These are phyloP conservation scores for Philhelius pedissequus DNA, from an alignment of 2,888 invertebrate species.

Conservation along the genomic window DNA sequence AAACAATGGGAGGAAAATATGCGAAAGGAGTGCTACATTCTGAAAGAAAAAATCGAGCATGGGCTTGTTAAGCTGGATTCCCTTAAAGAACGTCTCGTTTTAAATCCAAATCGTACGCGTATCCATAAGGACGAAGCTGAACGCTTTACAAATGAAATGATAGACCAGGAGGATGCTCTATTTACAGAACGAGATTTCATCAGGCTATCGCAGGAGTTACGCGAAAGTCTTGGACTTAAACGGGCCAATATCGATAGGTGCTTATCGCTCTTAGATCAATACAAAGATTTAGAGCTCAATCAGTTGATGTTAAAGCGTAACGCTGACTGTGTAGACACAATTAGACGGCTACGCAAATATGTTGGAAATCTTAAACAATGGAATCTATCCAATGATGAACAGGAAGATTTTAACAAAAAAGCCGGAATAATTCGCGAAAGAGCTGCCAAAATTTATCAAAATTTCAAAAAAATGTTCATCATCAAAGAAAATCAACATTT, in stretches of 20 bases:
- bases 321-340: slow-evolving; percentile 87
- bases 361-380: slow-evolving; percentile 89
- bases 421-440: slow-evolving; percentile 85
- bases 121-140: slow-evolving; percentile 74
- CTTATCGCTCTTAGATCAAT: slow-evolving; percentile 84
- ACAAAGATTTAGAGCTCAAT: slow-evolving; percentile 79
- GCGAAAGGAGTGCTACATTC: slow-evolving; percentile 82
- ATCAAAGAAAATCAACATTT: slow-evolving; percentile 84
- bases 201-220: slow-evolving; percentile 74
- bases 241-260: slow-evolving; percentile 86
- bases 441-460: slow-evolving; percentile 81
- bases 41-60: slow-evolving; percentile 83
- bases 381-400: slow-evolving; percentile 83
- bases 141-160: slow-evolving; percentile 75
- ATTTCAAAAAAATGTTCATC: slow-evolving; percentile 81
- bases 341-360: slow-evolving; percentile 87
- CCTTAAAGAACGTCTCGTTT: slow-evolving; percentile 82
- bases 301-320: slow-evolving; percentile 90
- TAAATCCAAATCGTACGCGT: slow-evolving; percentile 79
- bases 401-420: slow-evolving; percentile 83
- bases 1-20: slow-evolving; percentile 84
- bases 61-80: slow-evolving; percentile 82
- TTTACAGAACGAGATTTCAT: slow-evolving; percentile 76
- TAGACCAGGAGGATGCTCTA: slow-evolving; percentile 75
- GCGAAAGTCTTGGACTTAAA: slow-evolving; percentile 77